These are phyloP conservation scores for Lophius piscatorius DNA, from an alignment of 2,113 vertebrate species.

Conservation along the genomic window DNA sequence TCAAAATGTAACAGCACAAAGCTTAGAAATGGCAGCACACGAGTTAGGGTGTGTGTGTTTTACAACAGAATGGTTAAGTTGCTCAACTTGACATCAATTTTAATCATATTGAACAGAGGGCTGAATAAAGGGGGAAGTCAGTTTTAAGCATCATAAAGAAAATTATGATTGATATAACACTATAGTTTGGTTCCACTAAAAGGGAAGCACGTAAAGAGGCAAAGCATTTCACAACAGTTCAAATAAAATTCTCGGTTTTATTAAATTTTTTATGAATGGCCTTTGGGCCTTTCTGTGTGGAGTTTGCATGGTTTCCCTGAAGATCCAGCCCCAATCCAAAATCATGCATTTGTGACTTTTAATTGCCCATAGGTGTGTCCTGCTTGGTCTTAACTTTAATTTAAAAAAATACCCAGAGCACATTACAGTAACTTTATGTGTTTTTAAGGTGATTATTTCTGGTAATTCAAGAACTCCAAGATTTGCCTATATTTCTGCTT, in stretches of 20 bases:
- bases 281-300: no score
- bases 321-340: no score
- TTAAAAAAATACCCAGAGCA: conserved; percentile 10
- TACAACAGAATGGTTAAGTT: conserved; percentile 12
- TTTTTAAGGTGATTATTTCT: conserved; percentile 38
- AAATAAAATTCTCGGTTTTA: no score
- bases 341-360: no score
- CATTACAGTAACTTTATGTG: conserved; percentile 11
- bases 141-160: conserved; percentile 33
- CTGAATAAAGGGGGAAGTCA: conserved; percentile 36
- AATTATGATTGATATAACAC: conserved; percentile 49
- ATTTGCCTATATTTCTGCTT: conserved; percentile 3
- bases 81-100: conserved; percentile 12
- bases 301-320: no score
- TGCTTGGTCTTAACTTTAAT: no score
- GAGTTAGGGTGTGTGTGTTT: conserved; percentile 27
- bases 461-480: conserved; percentile 5
- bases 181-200: conserved; percentile 62
- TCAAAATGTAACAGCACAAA: conserved; percentile 43
- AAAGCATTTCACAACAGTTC: conserved; percentile 9
- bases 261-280: no score
- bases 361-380: no score
- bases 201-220: conserved; percentile 48
- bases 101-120: background rate
- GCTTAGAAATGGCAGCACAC: conserved; percentile 15